These are phyloP conservation scores for Drosophila affinis DNA, from an alignment of 2,888 invertebrate genomes.

Conservation along the genomic window DNA sequence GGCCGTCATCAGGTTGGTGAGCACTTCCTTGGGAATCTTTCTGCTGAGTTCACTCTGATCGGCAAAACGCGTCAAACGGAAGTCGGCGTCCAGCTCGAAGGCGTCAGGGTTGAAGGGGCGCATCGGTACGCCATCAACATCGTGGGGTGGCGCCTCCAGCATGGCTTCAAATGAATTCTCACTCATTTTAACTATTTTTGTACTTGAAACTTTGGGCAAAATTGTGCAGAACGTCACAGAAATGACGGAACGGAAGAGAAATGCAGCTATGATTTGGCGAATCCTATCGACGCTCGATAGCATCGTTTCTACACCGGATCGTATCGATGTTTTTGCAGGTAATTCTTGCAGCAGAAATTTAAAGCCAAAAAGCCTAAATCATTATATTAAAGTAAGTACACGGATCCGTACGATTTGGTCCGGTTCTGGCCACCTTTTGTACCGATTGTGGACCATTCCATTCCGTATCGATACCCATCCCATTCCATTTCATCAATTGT, in stretches of 20 bases:
- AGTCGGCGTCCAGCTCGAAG: slow-evolving; percentile 95
- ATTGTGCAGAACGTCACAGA: too few species aligned
- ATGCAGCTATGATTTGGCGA: background rate
- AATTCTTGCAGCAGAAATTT: too few species aligned
- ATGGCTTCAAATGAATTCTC: accelerated
- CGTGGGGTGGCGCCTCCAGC: background rate
- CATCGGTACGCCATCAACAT: background rate
- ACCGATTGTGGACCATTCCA: too few species aligned
- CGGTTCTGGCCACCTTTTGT: too few species aligned
- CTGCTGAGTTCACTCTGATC: slow-evolving; percentile 97
- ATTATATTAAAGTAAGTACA: too few species aligned
- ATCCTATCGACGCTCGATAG: too few species aligned
- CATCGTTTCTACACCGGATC: too few species aligned
- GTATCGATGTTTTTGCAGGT: too few species aligned
- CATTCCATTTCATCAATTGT: too few species aligned
- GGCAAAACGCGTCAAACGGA: slow-evolving; percentile 96
- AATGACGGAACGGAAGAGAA: background rate
- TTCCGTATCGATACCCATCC: too few species aligned
- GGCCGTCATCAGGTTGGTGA: slow-evolving; percentile 90
- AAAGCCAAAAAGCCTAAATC: too few species aligned
- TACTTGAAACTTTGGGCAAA: background rate
- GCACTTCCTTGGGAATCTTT: slow-evolving; percentile 96
- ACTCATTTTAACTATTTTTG: background rate
- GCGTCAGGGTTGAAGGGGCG: slow-evolving; percentile 93
- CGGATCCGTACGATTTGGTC: too few species aligned